Conservation (phyloP, 2,888 invertebrate genomes). For the Mechanitis messenoides region DNA sequence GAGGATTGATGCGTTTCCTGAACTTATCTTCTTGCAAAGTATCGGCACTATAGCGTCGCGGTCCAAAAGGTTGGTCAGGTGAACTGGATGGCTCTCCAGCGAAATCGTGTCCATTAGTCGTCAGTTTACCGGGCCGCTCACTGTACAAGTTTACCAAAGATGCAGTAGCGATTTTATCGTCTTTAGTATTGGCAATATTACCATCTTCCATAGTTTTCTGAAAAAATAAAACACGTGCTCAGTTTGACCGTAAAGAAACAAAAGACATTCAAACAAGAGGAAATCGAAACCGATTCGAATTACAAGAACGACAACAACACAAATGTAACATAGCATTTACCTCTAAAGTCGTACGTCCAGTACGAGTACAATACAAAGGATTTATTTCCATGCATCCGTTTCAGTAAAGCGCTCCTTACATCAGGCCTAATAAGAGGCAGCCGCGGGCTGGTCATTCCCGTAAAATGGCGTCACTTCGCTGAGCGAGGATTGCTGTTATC, state of each 20-base stretch:
- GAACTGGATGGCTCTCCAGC: conserved; percentile 36
- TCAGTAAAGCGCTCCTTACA: conserved; percentile 67
- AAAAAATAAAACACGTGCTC: conserved; percentile 65
- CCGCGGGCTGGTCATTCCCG: conserved; percentile 77
- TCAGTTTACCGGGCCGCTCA: conserved; percentile 58
- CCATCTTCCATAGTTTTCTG: conserved; percentile 78
- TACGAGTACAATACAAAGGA: conserved; percentile 70
- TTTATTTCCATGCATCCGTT: conserved; percentile 73
- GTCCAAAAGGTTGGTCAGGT: conserved; percentile 37
- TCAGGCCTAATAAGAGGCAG: conserved; percentile 71
- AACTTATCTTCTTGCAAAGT: conserved; percentile 52
- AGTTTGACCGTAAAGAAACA: conserved; percentile 61
- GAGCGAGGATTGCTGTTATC: conserved; percentile 70
- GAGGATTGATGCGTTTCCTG: conserved; percentile 65
- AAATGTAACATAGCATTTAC: conserved; percentile 46
- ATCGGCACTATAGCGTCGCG: conserved; percentile 46
- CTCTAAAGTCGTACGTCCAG: conserved; percentile 75
- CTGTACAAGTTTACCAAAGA: conserved; percentile 56
- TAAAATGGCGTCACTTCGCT: conserved; percentile 77
- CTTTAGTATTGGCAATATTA: conserved; percentile 65
- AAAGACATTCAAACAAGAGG: conserved; percentile 70
- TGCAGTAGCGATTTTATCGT: conserved; percentile 59
- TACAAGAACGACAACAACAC: conserved; percentile 51
- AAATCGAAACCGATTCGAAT: conserved; percentile 62
- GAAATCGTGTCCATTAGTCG: conserved; percentile 62